Conservation (phyloP, 2,888 invertebrate species). For the Pristionchus exspectatus region DNA sequence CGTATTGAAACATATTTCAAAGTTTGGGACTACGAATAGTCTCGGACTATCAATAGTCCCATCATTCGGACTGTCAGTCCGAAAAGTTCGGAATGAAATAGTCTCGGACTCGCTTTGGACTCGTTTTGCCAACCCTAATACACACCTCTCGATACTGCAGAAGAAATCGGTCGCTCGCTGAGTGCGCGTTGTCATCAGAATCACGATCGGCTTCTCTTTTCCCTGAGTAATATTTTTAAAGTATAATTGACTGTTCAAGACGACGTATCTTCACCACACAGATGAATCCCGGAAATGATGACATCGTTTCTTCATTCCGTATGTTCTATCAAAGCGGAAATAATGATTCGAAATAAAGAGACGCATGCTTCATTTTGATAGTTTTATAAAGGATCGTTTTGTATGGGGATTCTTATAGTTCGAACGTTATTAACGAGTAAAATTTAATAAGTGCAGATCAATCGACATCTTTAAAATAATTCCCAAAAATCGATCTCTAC, state of each 20-base stretch:
- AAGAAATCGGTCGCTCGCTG: not conserved
- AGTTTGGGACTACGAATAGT: too few relatives aligned
- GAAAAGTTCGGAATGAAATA: too few relatives aligned
- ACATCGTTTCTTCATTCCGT: not conserved
- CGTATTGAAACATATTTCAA: too few relatives aligned
- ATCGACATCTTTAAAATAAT: not conserved
- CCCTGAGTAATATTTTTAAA: not conserved
- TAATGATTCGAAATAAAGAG: too few relatives aligned
- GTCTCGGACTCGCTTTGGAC: too few relatives aligned
- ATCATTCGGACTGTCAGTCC: too few relatives aligned
- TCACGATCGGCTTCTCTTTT: slow-evolving; percentile 1
- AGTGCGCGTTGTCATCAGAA: not conserved
- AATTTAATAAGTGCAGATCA: not conserved
- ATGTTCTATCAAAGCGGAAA: not conserved
- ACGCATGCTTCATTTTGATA: too few relatives aligned
- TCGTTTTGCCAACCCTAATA: too few relatives aligned
- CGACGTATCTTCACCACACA: too few relatives aligned
- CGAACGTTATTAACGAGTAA: not conserved
- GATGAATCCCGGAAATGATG: not conserved
- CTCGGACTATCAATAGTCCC: too few relatives aligned
- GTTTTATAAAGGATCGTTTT: too few relatives aligned
- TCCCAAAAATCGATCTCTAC: not conserved
- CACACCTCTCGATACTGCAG: not conserved
- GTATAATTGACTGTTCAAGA: not conserved
- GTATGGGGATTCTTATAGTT: too few relatives aligned